Evolutionary conservation across 1,140 invertebrate species (phyloP).

Genomic region (Thaumatotibia leucotreta): DNA sequence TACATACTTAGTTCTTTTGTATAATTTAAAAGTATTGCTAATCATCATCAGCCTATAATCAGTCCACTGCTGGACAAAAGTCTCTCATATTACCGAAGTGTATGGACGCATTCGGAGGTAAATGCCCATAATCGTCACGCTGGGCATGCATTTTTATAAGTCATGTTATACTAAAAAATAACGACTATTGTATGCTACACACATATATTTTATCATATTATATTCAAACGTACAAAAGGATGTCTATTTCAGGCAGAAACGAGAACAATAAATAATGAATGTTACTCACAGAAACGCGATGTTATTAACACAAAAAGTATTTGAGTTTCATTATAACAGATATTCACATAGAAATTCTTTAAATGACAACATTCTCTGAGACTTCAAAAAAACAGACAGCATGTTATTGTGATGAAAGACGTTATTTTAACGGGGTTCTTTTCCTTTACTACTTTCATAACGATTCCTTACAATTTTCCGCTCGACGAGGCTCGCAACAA

Average conservation of each 20-base stretch:
- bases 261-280: neutral
- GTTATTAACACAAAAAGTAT: neutral
- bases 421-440: slow-evolving; percentile 12
- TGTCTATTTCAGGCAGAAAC: neutral
- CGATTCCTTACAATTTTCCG: slow-evolving; percentile 6
- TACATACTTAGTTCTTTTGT: too few species aligned
- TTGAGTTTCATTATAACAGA: neutral
- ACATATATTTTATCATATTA: too few species aligned
- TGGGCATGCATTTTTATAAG: too few species aligned
- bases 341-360: neutral
- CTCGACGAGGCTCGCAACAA: neutral
- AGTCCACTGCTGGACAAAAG: too few species aligned
- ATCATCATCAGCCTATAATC: too few species aligned
- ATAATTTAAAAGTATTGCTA: too few species aligned
- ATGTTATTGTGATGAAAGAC: slow-evolving; percentile 11
- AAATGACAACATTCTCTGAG: neutral
- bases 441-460: slow-evolving; percentile 12
- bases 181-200: too few species aligned
- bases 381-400: neutral
- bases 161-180: too few species aligned
- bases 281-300: neutral
- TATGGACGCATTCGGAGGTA: too few species aligned
- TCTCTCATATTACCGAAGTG: too few species aligned
- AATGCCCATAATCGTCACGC: too few species aligned
- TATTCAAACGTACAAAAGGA: too few species aligned